Percentiles rank a stretch among this genome's conserved stretches.
phyloP scores from a whole-genome alignment of 2,113 vertebrate species.

The Zosterops japonicus region DNA sequence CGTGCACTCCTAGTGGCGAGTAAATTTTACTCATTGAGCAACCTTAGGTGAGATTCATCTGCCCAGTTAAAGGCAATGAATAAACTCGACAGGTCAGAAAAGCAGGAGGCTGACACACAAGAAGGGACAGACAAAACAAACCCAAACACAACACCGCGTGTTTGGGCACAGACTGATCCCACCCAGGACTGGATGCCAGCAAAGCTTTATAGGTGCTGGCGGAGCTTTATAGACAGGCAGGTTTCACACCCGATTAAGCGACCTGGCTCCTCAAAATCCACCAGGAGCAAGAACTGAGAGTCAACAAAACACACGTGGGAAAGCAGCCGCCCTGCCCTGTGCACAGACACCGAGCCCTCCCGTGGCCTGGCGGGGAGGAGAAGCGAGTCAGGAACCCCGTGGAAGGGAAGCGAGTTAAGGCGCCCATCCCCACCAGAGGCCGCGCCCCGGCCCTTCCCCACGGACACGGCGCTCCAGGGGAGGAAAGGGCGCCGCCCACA shows the following conservation, averaged over 20 bases:
- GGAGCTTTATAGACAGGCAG: fast-evolving
- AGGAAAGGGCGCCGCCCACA: too few relatives aligned
- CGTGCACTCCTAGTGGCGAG: fast-evolving
- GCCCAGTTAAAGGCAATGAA: neutral
- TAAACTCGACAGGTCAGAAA: neutral
- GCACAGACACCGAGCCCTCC: fast-evolving
- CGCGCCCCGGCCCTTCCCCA: neutral
- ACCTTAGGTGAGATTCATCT: neutral
- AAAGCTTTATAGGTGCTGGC: fast-evolving
- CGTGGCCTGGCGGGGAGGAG: fast-evolving
- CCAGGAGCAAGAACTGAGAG: fast-evolving
- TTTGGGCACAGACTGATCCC: too few relatives aligned
- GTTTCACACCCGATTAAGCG: fast-evolving
- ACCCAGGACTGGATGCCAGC: fast-evolving
- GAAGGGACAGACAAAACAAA: too few relatives aligned
- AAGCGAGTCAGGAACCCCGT: fast-evolving
- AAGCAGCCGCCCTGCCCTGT: fast-evolving
- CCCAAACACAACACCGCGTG: too few relatives aligned
- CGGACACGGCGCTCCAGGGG: fast-evolving
- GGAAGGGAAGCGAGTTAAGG: fast-evolving
- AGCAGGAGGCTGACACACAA: fast-evolving
- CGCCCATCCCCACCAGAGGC: fast-evolving
- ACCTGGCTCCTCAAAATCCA: fast-evolving
- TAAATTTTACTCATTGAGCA: fast-evolving
- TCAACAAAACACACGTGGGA: fast-evolving